Conservation (phyloP, 1,140 invertebrate genomes). For the Drosophila orena region DNA sequence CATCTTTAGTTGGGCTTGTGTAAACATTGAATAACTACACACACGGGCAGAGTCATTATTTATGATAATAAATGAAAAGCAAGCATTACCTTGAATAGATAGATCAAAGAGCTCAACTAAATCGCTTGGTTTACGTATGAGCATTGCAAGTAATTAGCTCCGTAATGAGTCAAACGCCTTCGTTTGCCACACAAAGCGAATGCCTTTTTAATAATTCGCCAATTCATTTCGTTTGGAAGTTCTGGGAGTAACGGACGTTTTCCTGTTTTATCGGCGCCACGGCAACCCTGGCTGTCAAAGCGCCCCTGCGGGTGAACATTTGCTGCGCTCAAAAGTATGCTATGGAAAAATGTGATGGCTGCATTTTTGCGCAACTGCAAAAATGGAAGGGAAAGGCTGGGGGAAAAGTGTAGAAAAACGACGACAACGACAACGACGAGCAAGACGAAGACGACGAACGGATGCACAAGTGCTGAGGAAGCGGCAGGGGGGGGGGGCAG, state of each 20-base stretch:
- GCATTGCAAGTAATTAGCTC: not conserved
- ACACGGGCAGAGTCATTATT: no score
- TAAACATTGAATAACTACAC: no score
- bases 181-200: not conserved
- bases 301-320: slow-evolving; percentile 34
- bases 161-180: slow-evolving; percentile 9
- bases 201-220: slow-evolving; percentile 6
- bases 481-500: no score
- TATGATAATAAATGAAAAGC: no score
- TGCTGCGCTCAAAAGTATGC: slow-evolving; percentile 55
- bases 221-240: slow-evolving; percentile 4
- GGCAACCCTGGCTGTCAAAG: slow-evolving; percentile 59
- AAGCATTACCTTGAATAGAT: no score
- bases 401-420: slow-evolving; percentile 11
- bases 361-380: slow-evolving; percentile 63
- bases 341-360: slow-evolving; percentile 57
- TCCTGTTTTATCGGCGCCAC: slow-evolving; percentile 33
- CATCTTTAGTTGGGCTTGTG: not conserved
- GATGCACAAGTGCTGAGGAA: slow-evolving; percentile 11
- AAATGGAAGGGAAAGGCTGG: slow-evolving; percentile 8
- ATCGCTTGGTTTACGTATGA: not conserved
- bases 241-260: slow-evolving; percentile 5
- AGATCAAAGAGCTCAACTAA: no score
- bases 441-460: slow-evolving; percentile 42
- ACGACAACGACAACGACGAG: slow-evolving; percentile 35